Percentiles rank a stretch among this genome's conserved stretches.
phyloP scores from a whole-genome alignment of 2,797 vertebrate species.

The Acanthurus lineatus region DNA sequence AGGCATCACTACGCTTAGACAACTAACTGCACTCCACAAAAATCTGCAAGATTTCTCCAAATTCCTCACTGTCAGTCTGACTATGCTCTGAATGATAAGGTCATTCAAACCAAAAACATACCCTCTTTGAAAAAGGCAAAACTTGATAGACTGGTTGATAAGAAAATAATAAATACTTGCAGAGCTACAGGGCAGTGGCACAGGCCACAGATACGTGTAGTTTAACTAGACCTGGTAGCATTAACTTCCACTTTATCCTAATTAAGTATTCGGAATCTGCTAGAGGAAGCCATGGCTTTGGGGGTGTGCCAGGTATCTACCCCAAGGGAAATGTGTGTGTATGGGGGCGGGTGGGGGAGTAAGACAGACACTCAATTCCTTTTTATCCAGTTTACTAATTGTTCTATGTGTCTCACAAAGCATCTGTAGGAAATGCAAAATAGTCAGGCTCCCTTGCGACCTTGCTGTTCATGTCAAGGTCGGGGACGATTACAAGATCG shows the following conservation, averaged over 20 bases:
- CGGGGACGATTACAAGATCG: constrained; percentile 82
- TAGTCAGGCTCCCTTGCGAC: constrained; percentile 51
- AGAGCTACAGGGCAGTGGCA: not conserved
- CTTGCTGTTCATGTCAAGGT: constrained; percentile 83
- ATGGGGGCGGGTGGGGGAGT: not conserved
- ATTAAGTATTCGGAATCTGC: constrained; percentile 83
- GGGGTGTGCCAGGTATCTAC: constrained; percentile 61
- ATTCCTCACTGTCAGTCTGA: too few species aligned
- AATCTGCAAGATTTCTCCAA: too few species aligned
- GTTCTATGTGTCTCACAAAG: constrained; percentile 73
- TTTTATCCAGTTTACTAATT: constrained; percentile 84
- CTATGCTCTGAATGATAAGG: too few species aligned
- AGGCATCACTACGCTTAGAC: not conserved
- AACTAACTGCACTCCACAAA: too few species aligned
- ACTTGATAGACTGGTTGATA: not conserved
- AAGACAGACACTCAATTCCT: constrained; percentile 58
- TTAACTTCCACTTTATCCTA: constrained; percentile 80
- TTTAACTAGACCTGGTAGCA: constrained; percentile 75
- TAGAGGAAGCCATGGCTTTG: constrained; percentile 46
- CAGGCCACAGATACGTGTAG: constrained; percentile 14
- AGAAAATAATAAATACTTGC: not conserved
- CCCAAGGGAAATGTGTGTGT: constrained; percentile 12
- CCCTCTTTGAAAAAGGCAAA: not conserved
- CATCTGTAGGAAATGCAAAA: constrained; percentile 76
- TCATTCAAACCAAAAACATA: too few species aligned